These are phyloP conservation scores for Petrocephalus schoutedeni DNA, from an alignment of 2,797 vertebrate genomes.

Conservation along the genomic window DNA sequence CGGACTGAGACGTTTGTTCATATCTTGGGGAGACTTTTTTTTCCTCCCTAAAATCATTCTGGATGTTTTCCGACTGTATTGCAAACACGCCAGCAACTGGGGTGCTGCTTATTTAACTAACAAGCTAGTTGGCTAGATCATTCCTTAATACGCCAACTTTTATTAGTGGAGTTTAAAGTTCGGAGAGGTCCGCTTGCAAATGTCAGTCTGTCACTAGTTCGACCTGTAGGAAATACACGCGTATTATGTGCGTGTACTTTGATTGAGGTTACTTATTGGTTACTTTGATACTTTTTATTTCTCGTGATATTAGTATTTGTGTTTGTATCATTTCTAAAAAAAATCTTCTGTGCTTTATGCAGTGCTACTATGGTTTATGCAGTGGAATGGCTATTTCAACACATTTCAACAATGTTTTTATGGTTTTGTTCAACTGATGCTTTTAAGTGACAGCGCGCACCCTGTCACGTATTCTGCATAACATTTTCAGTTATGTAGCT, in stretches of 20 bases:
- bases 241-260: neutral
- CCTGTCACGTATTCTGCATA: neutral
- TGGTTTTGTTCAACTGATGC: neutral
- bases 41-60: neutral
- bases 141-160: slow-evolving; percentile 41
- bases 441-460: neutral
- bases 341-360: neutral
- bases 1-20: neutral
- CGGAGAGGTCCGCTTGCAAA: neutral
- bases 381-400: neutral
- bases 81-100: neutral
- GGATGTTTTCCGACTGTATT: neutral
- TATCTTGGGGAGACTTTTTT: neutral
- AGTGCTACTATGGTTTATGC: neutral
- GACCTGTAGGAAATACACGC: neutral
- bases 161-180: slow-evolving; percentile 16
- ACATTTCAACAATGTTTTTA: neutral
- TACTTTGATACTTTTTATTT: neutral
- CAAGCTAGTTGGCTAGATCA: neutral
- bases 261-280: neutral
- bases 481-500: neutral
- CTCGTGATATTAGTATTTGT: neutral
- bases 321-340: neutral
- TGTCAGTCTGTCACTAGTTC: neutral
- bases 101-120: neutral